Percentiles rank a stretch among this genome's conserved stretches.
These are phyloP conservation scores for Drosophila cardini DNA, from an alignment of 1,140 invertebrate genomes.

Conservation along the genomic window DNA sequence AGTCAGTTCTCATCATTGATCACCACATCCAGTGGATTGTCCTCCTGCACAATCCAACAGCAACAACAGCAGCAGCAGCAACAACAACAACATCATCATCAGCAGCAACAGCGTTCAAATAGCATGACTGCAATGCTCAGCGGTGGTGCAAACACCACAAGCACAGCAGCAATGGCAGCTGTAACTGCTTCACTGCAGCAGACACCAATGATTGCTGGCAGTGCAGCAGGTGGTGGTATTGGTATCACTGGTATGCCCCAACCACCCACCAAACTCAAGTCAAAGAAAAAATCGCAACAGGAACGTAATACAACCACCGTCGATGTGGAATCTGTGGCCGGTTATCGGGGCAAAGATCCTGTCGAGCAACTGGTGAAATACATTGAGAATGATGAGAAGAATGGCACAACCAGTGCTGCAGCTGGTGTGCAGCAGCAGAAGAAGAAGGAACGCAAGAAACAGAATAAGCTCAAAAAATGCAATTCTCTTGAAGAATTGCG, in stretches of 20 bases:
- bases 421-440: conserved; percentile 51
- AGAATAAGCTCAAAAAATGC: conserved; percentile 86
- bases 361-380: conserved; percentile 85
- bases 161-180: conserved; percentile 59
- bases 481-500: conserved; percentile 89
- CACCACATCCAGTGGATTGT: neutral
- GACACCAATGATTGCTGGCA: conserved; percentile 10
- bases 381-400: conserved; percentile 83
- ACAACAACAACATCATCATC: conserved; percentile 3
- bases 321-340: conserved; percentile 86
- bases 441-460: conserved; percentile 76
- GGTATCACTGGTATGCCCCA: conserved; percentile 11
- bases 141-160: conserved; percentile 46
- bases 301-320: conserved; percentile 86
- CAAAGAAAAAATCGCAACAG: conserved; percentile 80
- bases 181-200: conserved; percentile 51
- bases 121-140: conserved; percentile 61
- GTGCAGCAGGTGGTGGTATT: neutral
- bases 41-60: conserved; percentile 6
- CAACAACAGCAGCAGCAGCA: conserved; percentile 4
- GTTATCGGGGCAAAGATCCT: conserved; percentile 87
- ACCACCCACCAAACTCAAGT: conserved; percentile 60
- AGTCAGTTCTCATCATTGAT: neutral
- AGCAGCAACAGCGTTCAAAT: conserved; percentile 52
- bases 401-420: neutral